A percentile compares a stretch with the other conserved stretches of the same genome.
These are phyloP conservation scores for Rutilus rutilus DNA, from an alignment of 2,113 vertebrate species.

Conservation along the genomic window DNA sequence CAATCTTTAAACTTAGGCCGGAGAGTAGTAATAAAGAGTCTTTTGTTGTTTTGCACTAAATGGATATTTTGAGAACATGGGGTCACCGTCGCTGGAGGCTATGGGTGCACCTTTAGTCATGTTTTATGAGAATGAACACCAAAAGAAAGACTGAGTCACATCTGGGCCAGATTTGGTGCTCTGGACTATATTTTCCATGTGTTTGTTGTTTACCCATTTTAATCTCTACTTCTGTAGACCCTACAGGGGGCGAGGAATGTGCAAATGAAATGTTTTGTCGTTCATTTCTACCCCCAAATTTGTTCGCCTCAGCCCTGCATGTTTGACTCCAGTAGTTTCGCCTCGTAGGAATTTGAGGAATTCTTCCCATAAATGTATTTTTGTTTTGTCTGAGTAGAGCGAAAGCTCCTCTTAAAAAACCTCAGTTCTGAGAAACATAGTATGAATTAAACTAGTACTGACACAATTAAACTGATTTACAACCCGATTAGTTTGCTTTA, in stretches of 20 bases:
- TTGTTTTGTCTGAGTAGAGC: background rate
- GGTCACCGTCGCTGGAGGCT: conserved; percentile 48
- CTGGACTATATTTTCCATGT: conserved; percentile 39
- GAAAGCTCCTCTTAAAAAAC: conserved; percentile 4
- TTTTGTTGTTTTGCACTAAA: conserved; percentile 29
- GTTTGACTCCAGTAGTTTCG: conserved; percentile 17
- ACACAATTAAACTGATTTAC: background rate
- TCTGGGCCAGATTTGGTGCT: conserved; percentile 55
- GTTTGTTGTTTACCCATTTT: conserved; percentile 45
- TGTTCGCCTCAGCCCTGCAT: conserved; percentile 35
- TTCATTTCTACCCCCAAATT: conserved; percentile 61
- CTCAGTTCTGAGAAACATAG: conserved; percentile 9
- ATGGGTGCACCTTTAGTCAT: conserved; percentile 59
- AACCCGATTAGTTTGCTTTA: conserved; percentile 28
- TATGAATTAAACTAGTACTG: conserved; percentile 39
- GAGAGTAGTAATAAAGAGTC: conserved; percentile 26
- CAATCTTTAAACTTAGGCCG: conserved; percentile 65
- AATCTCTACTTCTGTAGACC: conserved; percentile 47
- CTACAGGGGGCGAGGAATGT: conserved; percentile 56
- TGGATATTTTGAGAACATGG: conserved; percentile 1
- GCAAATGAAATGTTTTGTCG: conserved; percentile 68
- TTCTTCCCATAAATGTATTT: conserved; percentile 36
- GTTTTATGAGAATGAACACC: conserved; percentile 46
- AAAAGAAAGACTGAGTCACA: conserved; percentile 30
- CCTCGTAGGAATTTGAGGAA: background rate